Evolutionary conservation across 1,140 invertebrate species (phyloP).

Genomic region (Orius laevigatus): DNA sequence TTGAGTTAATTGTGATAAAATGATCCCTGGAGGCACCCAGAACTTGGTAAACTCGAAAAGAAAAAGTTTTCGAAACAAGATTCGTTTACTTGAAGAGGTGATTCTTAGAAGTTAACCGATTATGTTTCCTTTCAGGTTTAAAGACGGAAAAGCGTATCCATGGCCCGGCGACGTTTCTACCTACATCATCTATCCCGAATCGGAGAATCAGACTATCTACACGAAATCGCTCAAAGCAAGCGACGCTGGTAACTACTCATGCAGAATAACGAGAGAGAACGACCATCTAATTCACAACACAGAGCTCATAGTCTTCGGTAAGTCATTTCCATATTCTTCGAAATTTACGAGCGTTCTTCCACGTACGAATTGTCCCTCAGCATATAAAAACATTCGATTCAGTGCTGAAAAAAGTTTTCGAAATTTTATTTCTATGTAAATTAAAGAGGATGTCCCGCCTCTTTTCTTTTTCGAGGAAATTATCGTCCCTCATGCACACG

Average conservation of each 20-base stretch:
- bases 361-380: background rate
- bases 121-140: slow-evolving; percentile 43
- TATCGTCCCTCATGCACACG: too few relatives aligned
- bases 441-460: too few relatives aligned
- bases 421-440: too few relatives aligned
- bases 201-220: slow-evolving; percentile 61
- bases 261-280: slow-evolving; percentile 50
- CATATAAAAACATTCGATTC: background rate
- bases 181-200: slow-evolving; percentile 56
- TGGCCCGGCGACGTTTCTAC: slow-evolving; percentile 48
- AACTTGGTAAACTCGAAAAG: too few relatives aligned
- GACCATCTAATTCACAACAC: slow-evolving; percentile 43
- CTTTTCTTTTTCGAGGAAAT: too few relatives aligned
- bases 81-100: too few relatives aligned
- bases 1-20: too few relatives aligned
- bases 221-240: slow-evolving; percentile 38
- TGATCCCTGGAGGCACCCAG: too few relatives aligned
- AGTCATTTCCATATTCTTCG: slow-evolving; percentile 24
- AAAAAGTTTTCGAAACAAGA: background rate
- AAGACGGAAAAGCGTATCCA: slow-evolving; percentile 54
- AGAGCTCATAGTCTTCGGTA: slow-evolving; percentile 44
- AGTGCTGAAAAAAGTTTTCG: background rate
- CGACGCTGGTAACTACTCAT: slow-evolving; percentile 56
- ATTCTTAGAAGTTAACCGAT: too few relatives aligned
- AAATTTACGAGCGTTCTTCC: background rate